phyloP scores from a whole-genome alignment of 2,797 vertebrate genomes.

The Tympanoctomys barrerae region DNA sequence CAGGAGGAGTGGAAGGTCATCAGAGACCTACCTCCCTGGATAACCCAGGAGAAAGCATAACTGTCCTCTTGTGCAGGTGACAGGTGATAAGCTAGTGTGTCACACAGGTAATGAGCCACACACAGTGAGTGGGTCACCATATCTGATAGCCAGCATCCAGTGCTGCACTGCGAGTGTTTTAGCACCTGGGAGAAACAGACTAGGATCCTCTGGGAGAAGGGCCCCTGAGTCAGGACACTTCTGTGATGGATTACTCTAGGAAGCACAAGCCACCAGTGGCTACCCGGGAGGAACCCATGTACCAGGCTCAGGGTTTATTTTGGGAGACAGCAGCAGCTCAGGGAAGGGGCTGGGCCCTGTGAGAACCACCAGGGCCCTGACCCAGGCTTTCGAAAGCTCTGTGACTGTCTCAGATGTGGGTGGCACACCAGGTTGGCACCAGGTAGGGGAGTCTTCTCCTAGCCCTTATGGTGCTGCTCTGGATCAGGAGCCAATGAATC shows the following conservation, averaged over 20 bases:
- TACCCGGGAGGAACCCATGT: not conserved
- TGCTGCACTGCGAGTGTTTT: not conserved
- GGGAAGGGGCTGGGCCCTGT: not conserved
- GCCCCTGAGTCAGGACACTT: not conserved
- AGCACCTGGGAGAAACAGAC: not conserved
- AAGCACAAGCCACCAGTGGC: not conserved
- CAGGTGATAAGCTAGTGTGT: not conserved
- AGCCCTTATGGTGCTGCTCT: not conserved
- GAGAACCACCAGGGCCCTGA: not conserved
- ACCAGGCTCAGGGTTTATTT: not conserved
- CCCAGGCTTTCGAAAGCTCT: not conserved
- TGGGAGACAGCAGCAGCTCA: not conserved
- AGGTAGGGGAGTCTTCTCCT: not conserved
- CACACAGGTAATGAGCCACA: not conserved
- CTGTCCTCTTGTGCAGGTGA: not conserved
- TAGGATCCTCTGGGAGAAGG: not conserved
- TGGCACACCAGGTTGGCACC: not conserved
- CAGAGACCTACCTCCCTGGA: not conserved
- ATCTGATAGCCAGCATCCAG: not conserved
- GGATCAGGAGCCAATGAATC: not conserved
- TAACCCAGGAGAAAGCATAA: not conserved
- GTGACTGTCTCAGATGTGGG: not conserved
- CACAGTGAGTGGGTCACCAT: not conserved
- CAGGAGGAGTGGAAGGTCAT: not conserved
- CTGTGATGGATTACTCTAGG: not conserved